Conservation (phyloP, 2,888 invertebrate genomes). For the Nymphalis urticae region DNA sequence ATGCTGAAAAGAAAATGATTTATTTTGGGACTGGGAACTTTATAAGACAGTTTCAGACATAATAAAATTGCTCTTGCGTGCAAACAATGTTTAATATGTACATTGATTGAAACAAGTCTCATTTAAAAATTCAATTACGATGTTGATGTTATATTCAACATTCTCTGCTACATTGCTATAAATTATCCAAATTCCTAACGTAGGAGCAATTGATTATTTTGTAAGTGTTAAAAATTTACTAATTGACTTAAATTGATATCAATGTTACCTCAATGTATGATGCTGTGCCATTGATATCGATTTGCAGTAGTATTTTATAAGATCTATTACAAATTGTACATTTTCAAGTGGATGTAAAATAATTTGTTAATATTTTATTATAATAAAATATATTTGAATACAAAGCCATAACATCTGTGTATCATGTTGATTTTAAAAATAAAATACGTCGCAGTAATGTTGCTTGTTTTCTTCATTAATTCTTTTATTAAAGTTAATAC, state of each 20-base stretch:
- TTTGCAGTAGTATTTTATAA: constrained; percentile 72
- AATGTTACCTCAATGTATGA: constrained; percentile 30
- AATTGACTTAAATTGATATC: constrained; percentile 55
- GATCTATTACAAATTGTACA: constrained; percentile 78
- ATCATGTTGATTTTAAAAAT: constrained; percentile 79
- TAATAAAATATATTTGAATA: constrained; percentile 78
- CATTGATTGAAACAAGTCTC: constrained; percentile 3
- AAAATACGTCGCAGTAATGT: constrained; percentile 66
- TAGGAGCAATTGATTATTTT: constrained; percentile 59
- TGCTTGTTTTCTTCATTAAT: neutral
- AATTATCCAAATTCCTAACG: constrained; percentile 58
- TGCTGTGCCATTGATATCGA: constrained; percentile 46
- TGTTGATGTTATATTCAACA: neutral
- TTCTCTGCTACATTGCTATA: constrained; percentile 16
- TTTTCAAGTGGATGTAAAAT: constrained; percentile 81
- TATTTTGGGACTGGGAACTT: neutral
- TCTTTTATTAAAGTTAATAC: too few relatives aligned
- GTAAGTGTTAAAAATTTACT: constrained; percentile 62
- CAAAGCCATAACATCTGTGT: constrained; percentile 81
- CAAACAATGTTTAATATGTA: constrained; percentile 47
- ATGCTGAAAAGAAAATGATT: neutral
- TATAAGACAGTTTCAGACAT: constrained; percentile 19
- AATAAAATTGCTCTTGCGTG: constrained; percentile 46
- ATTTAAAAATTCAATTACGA: neutral
- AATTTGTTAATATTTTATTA: constrained; percentile 82